A percentile compares a stretch with the other conserved stretches of the same genome.
phyloP scores from a whole-genome alignment of 2,113 vertebrate genomes.

The Corapipo altera region DNA sequence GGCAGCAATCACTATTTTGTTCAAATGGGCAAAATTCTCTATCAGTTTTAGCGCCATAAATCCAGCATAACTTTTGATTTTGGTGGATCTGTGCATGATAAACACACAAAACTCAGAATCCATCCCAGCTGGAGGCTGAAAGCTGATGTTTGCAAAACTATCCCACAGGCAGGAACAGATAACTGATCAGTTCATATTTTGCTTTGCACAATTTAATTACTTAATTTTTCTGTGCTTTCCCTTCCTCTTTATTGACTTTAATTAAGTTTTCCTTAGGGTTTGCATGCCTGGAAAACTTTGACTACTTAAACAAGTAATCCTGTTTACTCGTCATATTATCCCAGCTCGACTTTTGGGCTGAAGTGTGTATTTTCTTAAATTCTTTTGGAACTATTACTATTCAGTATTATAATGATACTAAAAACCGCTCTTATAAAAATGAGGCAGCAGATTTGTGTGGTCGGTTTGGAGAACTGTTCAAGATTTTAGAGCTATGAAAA shows the following conservation, averaged over 20 bases:
- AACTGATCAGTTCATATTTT: slow-evolving; percentile 69
- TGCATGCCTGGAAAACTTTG: slow-evolving; percentile 48
- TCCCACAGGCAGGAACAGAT: slow-evolving; percentile 39
- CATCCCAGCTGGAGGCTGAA: neutral
- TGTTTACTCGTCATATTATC: slow-evolving; percentile 61
- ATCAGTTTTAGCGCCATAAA: neutral
- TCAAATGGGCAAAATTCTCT: neutral
- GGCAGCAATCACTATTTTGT: neutral
- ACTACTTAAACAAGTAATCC: slow-evolving; percentile 34
- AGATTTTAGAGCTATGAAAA: neutral
- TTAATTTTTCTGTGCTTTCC: slow-evolving; percentile 60
- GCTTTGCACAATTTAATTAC: slow-evolving; percentile 69
- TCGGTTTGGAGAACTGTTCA: neutral
- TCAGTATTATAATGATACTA: neutral
- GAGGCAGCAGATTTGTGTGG: neutral
- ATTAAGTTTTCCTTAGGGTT: slow-evolving; percentile 63
- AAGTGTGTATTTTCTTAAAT: slow-evolving; percentile 51
- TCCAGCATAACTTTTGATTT: neutral
- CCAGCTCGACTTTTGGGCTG: neutral
- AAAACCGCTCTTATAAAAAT: neutral
- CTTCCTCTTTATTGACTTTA: slow-evolving; percentile 65
- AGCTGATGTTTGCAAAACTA: slow-evolving; percentile 63
- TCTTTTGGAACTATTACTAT: slow-evolving; percentile 6
- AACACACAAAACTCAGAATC: neutral
- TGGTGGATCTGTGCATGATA: neutral